Base-by-base conservation (phyloP, 2,113 vertebrate species). In the Triplophysa dalaica region DNA sequence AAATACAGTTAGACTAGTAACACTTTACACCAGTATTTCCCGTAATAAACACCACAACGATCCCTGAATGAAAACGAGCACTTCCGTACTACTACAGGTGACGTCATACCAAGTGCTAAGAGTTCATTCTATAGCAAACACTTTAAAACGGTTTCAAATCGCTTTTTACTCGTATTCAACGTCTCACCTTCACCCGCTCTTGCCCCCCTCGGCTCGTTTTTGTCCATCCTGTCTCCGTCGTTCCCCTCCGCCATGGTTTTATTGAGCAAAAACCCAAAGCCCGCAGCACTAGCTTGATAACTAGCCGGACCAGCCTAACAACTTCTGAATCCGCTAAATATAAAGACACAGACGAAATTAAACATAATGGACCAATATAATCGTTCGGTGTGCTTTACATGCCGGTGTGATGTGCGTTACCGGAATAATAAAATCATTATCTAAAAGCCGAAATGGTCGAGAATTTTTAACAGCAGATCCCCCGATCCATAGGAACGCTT, bases 141-240 rank as follows among this genome's bases (percentile, higher is more conserved):
- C 4, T 16, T 6, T 16, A 4, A 50, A 43, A 12, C 2, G 48
- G 48, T 11, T 52, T 52, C 4, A 52, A 14, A 52, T 52, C 14
- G 16, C 1, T 52, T 52, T 52, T 17, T 17, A 52, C 14, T 52
- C 50, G 50, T 4, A 52, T 52, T 2, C n/a, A 2, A 10, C 0
- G 8, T 78, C 90, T 5, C 89, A 93, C 92, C 91, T 88, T 89
- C 88, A 22, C 90, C 90, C 1, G 91, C 90, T 38, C 41, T 83
- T 1, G 92, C 92, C 24, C 90, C 92, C 22, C 29, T 54, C 1
- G 52, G 54, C 17, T 91, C 86, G 21, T 10, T 70, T 1, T 83
- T 76, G 2, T 24, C 80, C 0, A 58, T 33, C 17, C 11, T 48
- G 7, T 82, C 65, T 8, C 65, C 80, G 24, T 56, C 79, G 24